These are phyloP conservation scores for Apolygus lucorum DNA, from an alignment of 1,140 invertebrate species.

Conservation along the genomic window DNA sequence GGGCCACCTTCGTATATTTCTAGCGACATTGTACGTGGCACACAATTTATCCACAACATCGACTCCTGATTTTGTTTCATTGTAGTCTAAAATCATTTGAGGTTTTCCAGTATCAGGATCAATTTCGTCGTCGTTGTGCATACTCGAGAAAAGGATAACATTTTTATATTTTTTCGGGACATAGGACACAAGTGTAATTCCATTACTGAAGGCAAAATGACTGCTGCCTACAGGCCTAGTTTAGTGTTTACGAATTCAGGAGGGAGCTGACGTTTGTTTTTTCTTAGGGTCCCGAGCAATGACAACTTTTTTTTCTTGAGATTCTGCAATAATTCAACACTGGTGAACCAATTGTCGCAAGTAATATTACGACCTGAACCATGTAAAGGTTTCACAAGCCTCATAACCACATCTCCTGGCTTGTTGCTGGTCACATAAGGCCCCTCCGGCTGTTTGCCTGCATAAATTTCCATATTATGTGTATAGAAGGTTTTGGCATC, in stretches of 20 bases:
- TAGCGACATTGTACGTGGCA: conserved; percentile 31
- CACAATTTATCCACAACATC: conserved; percentile 36
- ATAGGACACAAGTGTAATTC: conserved; percentile 34
- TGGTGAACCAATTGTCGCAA: conserved; percentile 39
- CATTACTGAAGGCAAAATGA: conserved; percentile 32
- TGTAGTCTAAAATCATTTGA: conserved; percentile 35
- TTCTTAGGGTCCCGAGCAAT: conserved; percentile 28
- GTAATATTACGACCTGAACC: conserved; percentile 34
- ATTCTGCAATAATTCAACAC: conserved; percentile 34
- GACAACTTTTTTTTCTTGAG: conserved; percentile 32
- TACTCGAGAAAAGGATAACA: conserved; percentile 34
- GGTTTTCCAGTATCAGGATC: conserved; percentile 33
- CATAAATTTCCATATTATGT: neutral
- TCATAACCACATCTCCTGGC: neutral
- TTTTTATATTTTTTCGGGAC: conserved; percentile 34
- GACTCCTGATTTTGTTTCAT: conserved; percentile 36
- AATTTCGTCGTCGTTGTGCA: conserved; percentile 32
- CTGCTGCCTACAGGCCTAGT: neutral
- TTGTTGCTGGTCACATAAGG: neutral
- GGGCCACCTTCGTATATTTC: conserved; percentile 36
- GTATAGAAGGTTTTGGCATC: neutral
- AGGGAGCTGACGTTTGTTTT: conserved; percentile 23
- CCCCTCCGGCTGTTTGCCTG: neutral
- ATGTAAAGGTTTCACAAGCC: neutral
- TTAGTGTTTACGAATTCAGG: conserved; percentile 3